A percentile compares a stretch with the other conserved stretches of the same genome.
phyloP scores from a whole-genome alignment of 2,888 invertebrate genomes.

The Phaonia tiefii region DNA sequence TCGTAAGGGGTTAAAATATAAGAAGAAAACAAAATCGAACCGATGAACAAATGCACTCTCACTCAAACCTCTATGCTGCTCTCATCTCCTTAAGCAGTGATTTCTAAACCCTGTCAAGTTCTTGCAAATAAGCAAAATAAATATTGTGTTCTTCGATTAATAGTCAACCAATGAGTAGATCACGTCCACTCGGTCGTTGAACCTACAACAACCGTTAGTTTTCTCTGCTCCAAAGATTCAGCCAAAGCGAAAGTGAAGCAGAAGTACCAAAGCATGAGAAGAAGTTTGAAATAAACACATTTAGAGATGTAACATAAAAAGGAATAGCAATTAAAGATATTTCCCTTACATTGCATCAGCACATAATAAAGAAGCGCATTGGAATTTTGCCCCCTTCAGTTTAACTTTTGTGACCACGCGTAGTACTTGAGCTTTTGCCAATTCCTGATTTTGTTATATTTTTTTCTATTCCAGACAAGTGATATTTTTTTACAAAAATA shows the following conservation, averaged over 20 bases:
- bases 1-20: too few species aligned
- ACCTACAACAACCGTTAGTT: constrained; percentile 14
- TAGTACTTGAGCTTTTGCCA: constrained; percentile 37
- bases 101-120: constrained; percentile 22
- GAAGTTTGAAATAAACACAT: background rate
- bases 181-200: constrained; percentile 19
- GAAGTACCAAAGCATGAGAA: background rate
- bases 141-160: background rate
- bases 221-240: background rate
- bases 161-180: background rate
- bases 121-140: constrained; percentile 9
- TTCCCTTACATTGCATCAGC: background rate
- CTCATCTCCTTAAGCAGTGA: too few species aligned
- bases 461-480: constrained; percentile 12
- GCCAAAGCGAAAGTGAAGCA: background rate
- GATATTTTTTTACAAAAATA: background rate
- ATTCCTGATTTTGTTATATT: background rate
- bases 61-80: too few species aligned
- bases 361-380: too few species aligned
- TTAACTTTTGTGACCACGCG: constrained; percentile 50
- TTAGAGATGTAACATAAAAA: background rate
- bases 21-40: too few species aligned
- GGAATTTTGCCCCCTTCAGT: constrained; percentile 19
- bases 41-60: too few species aligned
- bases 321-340: background rate